A percentile compares a stretch with the other conserved stretches of the same genome.
Evolutionary conservation across 2,113 vertebrate genomes (phyloP).

Genomic region (Erpornis zantholeuca): DNA sequence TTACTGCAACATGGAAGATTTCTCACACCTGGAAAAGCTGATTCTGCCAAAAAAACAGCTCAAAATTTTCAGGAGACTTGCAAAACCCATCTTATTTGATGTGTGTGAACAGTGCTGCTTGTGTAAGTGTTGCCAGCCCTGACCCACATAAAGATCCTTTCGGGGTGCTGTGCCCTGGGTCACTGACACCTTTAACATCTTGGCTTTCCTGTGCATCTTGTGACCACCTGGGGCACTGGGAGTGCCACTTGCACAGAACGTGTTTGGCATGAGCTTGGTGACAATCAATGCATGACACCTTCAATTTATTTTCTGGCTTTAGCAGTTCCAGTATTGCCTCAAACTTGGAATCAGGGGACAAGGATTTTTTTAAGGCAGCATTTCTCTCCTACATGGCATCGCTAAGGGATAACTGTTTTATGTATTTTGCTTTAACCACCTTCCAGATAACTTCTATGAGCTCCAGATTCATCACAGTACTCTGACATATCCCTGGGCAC

Average conservation of each 20-base stretch:
- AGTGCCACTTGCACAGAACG: accelerated
- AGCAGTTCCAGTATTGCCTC: background rate
- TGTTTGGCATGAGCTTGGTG: background rate
- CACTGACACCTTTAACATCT: background rate
- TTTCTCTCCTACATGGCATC: background rate
- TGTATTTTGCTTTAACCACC: background rate
- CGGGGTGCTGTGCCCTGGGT: accelerated
- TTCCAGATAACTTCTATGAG: background rate
- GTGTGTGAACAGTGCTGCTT: background rate
- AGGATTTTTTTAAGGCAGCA: background rate
- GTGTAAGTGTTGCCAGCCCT: background rate
- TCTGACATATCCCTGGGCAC: background rate
- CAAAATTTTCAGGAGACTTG: background rate
- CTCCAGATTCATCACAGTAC: background rate
- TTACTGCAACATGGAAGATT: background rate
- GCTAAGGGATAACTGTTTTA: background rate
- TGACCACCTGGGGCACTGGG: background rate
- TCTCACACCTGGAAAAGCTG: background rate
- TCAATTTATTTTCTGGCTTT: background rate
- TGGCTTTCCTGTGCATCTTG: background rate
- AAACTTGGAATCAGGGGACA: background rate
- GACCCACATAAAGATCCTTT: background rate
- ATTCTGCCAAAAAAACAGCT: background rate
- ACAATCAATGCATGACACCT: background rate
- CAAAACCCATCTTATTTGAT: background rate